Base-by-base conservation (phyloP, 1,140 invertebrate species). In the Mercenaria mercenaria region DNA sequence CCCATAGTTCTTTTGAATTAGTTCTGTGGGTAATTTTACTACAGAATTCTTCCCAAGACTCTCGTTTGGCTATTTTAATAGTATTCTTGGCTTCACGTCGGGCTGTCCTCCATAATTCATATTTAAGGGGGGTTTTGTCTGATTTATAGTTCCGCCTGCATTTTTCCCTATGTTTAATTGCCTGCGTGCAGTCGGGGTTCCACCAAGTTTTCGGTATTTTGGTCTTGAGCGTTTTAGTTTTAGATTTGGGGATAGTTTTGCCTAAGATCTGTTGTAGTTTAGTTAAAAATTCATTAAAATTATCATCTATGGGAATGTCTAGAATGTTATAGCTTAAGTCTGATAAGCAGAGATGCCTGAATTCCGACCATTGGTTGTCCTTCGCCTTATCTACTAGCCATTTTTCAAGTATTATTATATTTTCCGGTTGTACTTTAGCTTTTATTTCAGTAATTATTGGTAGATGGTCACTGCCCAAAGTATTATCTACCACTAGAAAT, bases 401-500 rank as follows among this genome's bases (percentile, higher is more conserved):
- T 50, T 77, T 77, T 26, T 77, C n/a, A 20, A 29, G 4, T 64
- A n/a, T n/a, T 64, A 4, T 47, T 47, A 18, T 47, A 34, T 77
- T 23, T n/a, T 47, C 26, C 20, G 6, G 43, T 37, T 32, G 6
- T 18, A 47, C 23, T n/a, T 77, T 4, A 43, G 74, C n/a, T 23
- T 77, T 77, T 18, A n/a, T 26, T 43, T 47, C 15, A n/a, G 29
- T 50, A 4, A 43, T 50, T 23, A 77, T 77, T 26, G 74, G 74
- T 23, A 77, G 74, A 77, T 77, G 74, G 32, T 77, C 74, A 50
- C 74, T 77, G 29, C 74, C 37, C 43, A 77, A 47, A 26, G 74
- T 26, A 37, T 47, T 47, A 32, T 77, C 74, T 43, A 77, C 2
- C n/a, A 77, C 74, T 47, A 47, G 8, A 23, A 77, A 77, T n/a